A percentile compares a stretch with the other conserved stretches of the same genome.
These are phyloP conservation scores for Liodrosophila aerea DNA, from an alignment of 2,888 invertebrate genomes.

Conservation along the genomic window DNA sequence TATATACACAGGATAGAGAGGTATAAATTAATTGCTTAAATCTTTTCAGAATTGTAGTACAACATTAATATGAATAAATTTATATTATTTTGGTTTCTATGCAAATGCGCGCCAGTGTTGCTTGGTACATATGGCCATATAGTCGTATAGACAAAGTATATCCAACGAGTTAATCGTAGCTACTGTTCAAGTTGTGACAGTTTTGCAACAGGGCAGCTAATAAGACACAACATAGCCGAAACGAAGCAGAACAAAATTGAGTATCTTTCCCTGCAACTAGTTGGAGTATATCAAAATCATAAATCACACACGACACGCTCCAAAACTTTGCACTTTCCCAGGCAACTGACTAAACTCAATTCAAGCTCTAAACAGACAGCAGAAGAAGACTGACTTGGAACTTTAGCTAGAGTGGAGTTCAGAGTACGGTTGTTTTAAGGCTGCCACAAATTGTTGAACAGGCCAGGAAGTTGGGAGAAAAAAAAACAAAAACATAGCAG, in stretches of 20 bases:
- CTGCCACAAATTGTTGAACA: constrained; percentile 32
- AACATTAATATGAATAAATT: too few relatives aligned
- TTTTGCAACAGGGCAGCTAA: constrained; percentile 54
- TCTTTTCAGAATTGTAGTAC: too few relatives aligned
- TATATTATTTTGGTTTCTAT: constrained; percentile 15
- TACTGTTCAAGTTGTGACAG: constrained; percentile 62
- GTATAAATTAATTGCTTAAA: too few relatives aligned
- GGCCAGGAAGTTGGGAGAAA: constrained; percentile 9
- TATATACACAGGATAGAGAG: too few relatives aligned
- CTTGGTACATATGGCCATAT: too few relatives aligned
- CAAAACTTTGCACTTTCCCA: constrained; percentile 39
- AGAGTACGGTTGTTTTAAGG: constrained; percentile 22
- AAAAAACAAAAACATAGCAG: constrained; percentile 21
- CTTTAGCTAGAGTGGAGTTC: constrained; percentile 4
- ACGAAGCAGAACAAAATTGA: constrained; percentile 15
- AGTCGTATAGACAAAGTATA: constrained; percentile 27
- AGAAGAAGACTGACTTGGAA: constrained; percentile 13
- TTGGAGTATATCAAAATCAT: constrained; percentile 55
- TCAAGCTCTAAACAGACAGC: constrained; percentile 5
- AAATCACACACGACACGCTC: constrained; percentile 57
- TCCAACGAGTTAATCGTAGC: constrained; percentile 65
- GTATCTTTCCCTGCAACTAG: background rate
- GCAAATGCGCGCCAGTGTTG: constrained; percentile 13
- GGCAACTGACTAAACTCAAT: constrained; percentile 9
- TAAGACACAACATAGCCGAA: constrained; percentile 41